phyloP scores from a whole-genome alignment of 2,797 vertebrate species.

The Columba guinea region DNA sequence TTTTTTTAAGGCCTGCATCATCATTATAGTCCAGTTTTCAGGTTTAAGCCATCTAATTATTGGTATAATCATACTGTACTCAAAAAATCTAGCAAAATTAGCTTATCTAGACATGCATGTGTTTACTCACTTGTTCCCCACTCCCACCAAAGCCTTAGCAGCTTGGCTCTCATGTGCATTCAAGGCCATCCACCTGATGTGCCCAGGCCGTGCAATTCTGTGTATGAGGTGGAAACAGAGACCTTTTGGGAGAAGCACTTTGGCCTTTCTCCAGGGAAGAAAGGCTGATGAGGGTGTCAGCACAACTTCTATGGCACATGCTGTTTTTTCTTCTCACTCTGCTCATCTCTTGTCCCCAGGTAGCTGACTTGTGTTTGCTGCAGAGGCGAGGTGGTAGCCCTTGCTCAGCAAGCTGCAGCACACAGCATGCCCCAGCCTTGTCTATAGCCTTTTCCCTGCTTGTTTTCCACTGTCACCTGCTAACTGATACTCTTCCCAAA shows the following conservation, averaged over 20 bases:
- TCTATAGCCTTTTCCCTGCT: background rate
- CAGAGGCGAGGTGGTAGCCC: background rate
- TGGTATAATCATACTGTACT: background rate
- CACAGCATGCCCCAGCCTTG: background rate
- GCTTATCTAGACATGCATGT: background rate
- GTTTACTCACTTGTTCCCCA: background rate
- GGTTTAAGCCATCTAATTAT: background rate
- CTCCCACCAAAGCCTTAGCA: background rate
- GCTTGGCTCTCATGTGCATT: background rate
- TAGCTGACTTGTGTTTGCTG: background rate
- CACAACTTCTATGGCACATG: background rate
- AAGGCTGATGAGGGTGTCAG: background rate
- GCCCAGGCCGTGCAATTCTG: background rate
- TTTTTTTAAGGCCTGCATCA: background rate
- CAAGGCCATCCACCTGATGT: background rate
- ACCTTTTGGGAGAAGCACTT: background rate
- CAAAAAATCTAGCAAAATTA: background rate
- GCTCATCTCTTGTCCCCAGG: background rate
- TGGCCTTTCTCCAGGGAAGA: background rate
- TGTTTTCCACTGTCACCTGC: background rate
- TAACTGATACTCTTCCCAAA: background rate
- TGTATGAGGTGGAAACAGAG: background rate
- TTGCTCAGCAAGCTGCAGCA: background rate
- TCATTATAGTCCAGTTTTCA: background rate
- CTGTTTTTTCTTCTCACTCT: background rate